Conservation (phyloP, 2,113 vertebrate species). For the Excalfactoria chinensis region DNA sequence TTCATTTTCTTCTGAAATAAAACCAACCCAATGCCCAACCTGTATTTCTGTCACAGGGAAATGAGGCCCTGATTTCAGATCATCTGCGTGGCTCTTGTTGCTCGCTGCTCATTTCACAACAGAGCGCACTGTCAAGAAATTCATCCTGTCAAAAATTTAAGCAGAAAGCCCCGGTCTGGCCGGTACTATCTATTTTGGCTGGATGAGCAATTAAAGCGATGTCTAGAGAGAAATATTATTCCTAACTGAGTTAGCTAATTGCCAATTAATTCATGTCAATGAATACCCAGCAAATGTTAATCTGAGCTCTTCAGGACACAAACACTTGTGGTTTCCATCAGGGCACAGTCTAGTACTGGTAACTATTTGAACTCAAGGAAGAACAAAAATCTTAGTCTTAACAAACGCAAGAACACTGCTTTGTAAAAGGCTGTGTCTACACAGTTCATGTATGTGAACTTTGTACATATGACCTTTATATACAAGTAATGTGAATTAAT, state of each 20-base stretch:
- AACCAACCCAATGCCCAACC: background rate
- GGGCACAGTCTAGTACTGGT: background rate
- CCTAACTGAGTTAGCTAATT: constrained; percentile 59
- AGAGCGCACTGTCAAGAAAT: background rate
- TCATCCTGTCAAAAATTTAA: background rate
- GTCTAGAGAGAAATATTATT: constrained; percentile 51
- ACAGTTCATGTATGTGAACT: background rate
- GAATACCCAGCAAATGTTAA: constrained; percentile 50
- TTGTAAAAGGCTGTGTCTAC: background rate
- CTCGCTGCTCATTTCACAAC: background rate
- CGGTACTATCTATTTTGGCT: background rate
- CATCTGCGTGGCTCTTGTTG: background rate
- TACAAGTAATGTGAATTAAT: background rate
- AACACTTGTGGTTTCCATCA: constrained; percentile 29
- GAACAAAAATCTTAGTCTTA: background rate
- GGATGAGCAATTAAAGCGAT: constrained; percentile 35
- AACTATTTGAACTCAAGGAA: background rate
- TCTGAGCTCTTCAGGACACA: constrained; percentile 21
- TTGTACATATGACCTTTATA: background rate
- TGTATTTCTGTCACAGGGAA: background rate
- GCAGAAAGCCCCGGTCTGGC: background rate
- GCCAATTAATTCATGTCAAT: constrained; percentile 67
- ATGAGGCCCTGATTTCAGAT: background rate
- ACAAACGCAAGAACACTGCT: background rate
- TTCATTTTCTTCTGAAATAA: background rate